Evolutionary conservation across 2,888 invertebrate species (phyloP).

Genomic region (Monopis laevigella): DNA sequence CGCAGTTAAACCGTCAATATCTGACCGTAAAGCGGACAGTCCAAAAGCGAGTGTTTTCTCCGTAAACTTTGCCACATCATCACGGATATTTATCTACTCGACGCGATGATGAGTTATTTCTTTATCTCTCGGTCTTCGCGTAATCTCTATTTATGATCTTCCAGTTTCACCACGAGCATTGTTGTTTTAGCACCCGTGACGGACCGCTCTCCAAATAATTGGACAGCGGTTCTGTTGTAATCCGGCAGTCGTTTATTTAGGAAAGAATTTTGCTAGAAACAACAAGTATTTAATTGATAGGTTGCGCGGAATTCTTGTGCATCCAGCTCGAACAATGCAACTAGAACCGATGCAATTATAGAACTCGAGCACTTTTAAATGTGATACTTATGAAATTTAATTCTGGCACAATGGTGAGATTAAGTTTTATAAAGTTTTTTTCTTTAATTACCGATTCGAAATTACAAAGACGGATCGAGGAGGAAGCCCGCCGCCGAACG

Average conservation of each 20-base stretch:
- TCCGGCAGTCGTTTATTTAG: conserved; percentile 55
- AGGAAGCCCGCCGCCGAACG: conserved; percentile 41
- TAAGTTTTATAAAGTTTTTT: conserved; percentile 48
- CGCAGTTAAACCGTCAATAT: conserved; percentile 60
- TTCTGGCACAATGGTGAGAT: conserved; percentile 40
- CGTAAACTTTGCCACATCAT: conserved; percentile 30
- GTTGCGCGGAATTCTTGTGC: conserved; percentile 51
- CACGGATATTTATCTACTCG: conserved; percentile 57
- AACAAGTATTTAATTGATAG: conserved; percentile 47
- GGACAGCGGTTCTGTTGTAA: conserved; percentile 24
- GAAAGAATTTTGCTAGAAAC: conserved; percentile 39
- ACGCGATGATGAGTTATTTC: conserved; percentile 53
- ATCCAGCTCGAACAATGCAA: conserved; percentile 56
- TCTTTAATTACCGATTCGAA: conserved; percentile 52
- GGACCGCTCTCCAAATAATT: conserved; percentile 27
- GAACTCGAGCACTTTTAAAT: conserved; percentile 58
- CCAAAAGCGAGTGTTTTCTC: conserved; percentile 60
- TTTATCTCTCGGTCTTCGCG: conserved; percentile 45
- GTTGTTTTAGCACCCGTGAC: conserved; percentile 43
- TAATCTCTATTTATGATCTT: conserved; percentile 43
- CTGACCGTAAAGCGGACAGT: conserved; percentile 55
- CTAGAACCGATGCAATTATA: conserved; percentile 37
- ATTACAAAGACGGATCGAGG: conserved; percentile 49
- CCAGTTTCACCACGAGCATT: conserved; percentile 28
- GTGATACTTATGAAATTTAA: conserved; percentile 58